Evolutionary conservation across 2,113 vertebrate species (phyloP).

Genomic region (Xiphophorus couchianus): DNA sequence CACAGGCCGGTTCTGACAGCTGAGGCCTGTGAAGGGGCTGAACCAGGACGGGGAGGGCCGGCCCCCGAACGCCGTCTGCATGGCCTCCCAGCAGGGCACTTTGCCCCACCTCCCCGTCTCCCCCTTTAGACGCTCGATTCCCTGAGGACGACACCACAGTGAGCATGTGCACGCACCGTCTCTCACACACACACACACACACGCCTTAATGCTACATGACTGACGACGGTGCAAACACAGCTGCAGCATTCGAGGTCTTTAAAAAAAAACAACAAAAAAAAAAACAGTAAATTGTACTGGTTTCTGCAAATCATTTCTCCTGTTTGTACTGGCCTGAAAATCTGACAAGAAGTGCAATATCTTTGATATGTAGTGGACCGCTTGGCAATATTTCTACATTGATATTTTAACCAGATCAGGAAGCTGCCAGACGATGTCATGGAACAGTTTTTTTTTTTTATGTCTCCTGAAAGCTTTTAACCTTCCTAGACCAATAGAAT

Average conservation of each 20-base stretch:
- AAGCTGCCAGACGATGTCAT: neutral
- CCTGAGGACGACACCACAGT: constrained; percentile 78
- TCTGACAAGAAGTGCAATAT: neutral
- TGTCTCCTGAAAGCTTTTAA: neutral
- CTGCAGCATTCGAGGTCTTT: neutral
- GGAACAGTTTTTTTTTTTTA: neutral
- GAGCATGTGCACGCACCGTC: neutral
- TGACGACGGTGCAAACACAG: neutral
- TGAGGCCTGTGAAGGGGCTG: constrained; percentile 86
- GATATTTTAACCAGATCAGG: no score
- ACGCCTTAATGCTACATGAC: neutral
- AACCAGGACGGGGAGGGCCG: constrained; percentile 86
- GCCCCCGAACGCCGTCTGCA: constrained; percentile 86
- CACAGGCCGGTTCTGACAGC: constrained; percentile 42
- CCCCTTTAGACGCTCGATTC: constrained; percentile 92
- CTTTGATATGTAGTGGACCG: no score
- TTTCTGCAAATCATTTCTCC: neutral
- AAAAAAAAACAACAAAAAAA: no score
- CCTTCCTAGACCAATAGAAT: no score
- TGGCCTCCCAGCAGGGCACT: constrained; percentile 81
- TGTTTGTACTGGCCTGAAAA: constrained; percentile 5
- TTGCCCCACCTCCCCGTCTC: constrained; percentile 86
- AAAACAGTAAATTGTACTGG: no score
- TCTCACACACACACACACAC: neutral
- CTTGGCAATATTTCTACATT: neutral